phyloP scores from a whole-genome alignment of 2,888 invertebrate genomes.

The Pterostichus madidus region DNA sequence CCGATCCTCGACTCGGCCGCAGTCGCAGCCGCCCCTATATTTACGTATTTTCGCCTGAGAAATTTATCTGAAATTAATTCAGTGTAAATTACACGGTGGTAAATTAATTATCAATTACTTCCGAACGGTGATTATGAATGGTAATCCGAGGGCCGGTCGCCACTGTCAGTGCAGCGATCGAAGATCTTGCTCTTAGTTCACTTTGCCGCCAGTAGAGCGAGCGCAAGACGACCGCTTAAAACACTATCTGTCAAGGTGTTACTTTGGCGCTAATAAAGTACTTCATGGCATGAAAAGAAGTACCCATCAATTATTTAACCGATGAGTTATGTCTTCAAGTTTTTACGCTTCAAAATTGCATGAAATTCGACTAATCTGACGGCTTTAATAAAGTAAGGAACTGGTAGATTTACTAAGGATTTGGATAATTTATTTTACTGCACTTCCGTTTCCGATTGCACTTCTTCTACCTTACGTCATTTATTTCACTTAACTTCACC shows the following conservation, averaged over 20 bases:
- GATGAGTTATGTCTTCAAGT: slow-evolving; percentile 24
- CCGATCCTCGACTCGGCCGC: slow-evolving; percentile 15
- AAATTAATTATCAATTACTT: slow-evolving; percentile 66
- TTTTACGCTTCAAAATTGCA: slow-evolving; percentile 44
- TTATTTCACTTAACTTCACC: slow-evolving; percentile 20
- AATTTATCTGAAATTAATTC: slow-evolving; percentile 66
- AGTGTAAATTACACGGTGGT: slow-evolving; percentile 65
- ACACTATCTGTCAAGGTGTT: slow-evolving; percentile 57
- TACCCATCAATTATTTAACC: slow-evolving; percentile 55
- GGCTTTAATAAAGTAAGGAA: slow-evolving; percentile 42
- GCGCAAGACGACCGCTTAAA: slow-evolving; percentile 48
- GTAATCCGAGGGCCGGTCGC: slow-evolving; percentile 58
- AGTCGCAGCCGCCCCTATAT: slow-evolving; percentile 16
- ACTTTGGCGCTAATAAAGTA: slow-evolving; percentile 49
- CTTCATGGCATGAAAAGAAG: slow-evolving; percentile 41
- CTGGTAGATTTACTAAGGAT: slow-evolving; percentile 28
- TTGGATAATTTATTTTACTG: slow-evolving; percentile 43
- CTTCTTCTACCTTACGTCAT: slow-evolving; percentile 34
- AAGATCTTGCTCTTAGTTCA: slow-evolving; percentile 14
- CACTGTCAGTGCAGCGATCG: slow-evolving; percentile 51
- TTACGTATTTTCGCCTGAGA: slow-evolving; percentile 59
- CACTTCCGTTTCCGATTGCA: slow-evolving; percentile 41
- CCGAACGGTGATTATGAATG: slow-evolving; percentile 66
- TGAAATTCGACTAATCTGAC: slow-evolving; percentile 47
- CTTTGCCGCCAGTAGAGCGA: slow-evolving; percentile 24